Conservation (phyloP, 2,113 vertebrate species). For the Bubalus kerabau region DNA sequence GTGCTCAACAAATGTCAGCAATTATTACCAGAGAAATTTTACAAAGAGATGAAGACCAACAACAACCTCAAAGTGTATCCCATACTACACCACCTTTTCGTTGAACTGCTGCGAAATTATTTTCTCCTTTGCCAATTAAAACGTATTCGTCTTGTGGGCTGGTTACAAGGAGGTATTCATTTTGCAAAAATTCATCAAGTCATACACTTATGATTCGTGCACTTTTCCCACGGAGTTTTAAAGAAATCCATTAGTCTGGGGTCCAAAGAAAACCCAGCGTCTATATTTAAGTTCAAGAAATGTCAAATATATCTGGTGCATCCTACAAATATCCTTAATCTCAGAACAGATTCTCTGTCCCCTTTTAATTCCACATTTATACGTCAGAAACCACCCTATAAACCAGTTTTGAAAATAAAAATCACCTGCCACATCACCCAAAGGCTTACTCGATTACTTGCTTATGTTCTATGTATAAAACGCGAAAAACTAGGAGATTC, state of each 20-base stretch:
- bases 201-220: not conserved
- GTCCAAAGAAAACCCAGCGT: not conserved
- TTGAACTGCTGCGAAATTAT: not conserved
- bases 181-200: constrained; percentile 2
- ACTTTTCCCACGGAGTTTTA: not conserved
- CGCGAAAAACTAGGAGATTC: not conserved
- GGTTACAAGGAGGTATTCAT: not conserved
- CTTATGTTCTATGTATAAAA: not conserved
- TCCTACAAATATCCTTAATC: not conserved
- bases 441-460: not conserved
- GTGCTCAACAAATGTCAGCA: constrained; percentile 7
- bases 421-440: not conserved
- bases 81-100: not conserved
- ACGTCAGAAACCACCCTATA: not conserved
- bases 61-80: constrained; percentile 1
- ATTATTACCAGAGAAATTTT: constrained; percentile 16
- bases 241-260: not conserved
- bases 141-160: not conserved
- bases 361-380: not conserved
- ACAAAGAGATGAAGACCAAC: not conserved
- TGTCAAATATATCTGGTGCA: not conserved
- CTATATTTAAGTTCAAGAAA: not conserved
- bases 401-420: constrained; percentile 28
- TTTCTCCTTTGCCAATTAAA: not conserved
- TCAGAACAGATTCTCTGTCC: not conserved